A percentile compares a stretch with the other conserved stretches of the same genome.
phyloP scores from a whole-genome alignment of 2,797 vertebrate species.

The Pantherophis alleghaniensis region DNA sequence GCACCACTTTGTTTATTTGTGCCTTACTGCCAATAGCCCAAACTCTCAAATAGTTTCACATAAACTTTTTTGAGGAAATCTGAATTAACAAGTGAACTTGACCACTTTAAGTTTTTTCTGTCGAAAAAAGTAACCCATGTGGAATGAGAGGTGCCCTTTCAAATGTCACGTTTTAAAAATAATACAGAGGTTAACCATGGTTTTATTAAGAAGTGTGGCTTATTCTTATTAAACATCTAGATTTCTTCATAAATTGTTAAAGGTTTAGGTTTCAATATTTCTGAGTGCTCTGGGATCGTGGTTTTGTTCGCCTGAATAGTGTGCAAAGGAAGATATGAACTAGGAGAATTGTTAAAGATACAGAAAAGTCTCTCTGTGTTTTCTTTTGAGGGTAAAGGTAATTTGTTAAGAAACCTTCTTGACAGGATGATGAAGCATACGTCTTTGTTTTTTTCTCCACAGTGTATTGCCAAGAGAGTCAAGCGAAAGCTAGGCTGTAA shows the following conservation, averaged over 20 bases:
- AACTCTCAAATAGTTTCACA: not conserved
- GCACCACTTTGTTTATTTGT: not conserved
- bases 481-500: slow-evolving; percentile 78
- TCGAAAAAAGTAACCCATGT: slow-evolving; percentile 8
- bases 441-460: slow-evolving; percentile 78
- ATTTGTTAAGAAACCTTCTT: slow-evolving; percentile 87
- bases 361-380: slow-evolving; percentile 79
- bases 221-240: slow-evolving; percentile 52
- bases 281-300: slow-evolving; percentile 41
- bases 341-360: slow-evolving; percentile 71
- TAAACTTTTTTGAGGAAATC: not conserved
- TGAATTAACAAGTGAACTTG: slow-evolving; percentile 13
- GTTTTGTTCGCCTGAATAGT: slow-evolving; percentile 65
- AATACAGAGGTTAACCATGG: not conserved
- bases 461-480: slow-evolving; percentile 76
- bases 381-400: slow-evolving; percentile 82
- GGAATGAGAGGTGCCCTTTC: not conserved
- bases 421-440: slow-evolving; percentile 91
- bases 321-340: slow-evolving; percentile 70
- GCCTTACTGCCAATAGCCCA: not conserved
- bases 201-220: slow-evolving; percentile 25
- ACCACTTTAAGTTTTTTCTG: not conserved
- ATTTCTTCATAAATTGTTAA: slow-evolving; percentile 59
- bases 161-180: slow-evolving; percentile 22
- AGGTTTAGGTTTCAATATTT: slow-evolving; percentile 50